A percentile compares a stretch with the other conserved stretches of the same genome.
Conservation (phyloP, 2,113 vertebrate species). For the Nesogale talazaci region DNA sequence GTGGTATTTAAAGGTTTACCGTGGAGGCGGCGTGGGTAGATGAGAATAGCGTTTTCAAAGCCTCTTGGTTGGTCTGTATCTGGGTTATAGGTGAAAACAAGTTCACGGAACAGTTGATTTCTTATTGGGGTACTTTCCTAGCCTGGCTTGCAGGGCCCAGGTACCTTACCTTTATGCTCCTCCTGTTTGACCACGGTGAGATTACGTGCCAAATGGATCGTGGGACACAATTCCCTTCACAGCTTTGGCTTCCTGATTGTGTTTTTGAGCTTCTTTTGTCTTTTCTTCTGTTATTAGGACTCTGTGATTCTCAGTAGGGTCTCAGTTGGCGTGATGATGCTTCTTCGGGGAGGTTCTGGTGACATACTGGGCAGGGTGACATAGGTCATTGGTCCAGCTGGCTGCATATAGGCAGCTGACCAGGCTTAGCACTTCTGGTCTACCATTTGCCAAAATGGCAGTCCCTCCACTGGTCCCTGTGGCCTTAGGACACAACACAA, state of each 20-base stretch:
- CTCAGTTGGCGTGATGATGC: background rate
- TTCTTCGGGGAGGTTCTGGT: background rate
- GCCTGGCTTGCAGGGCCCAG: background rate
- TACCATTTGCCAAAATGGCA: background rate
- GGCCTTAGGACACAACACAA: background rate
- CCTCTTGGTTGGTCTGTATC: constrained; percentile 31
- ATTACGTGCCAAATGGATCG: background rate
- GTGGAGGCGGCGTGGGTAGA: constrained; percentile 36
- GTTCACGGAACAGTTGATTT: constrained; percentile 29
- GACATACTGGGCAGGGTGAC: background rate
- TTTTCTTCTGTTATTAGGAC: background rate
- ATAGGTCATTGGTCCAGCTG: background rate
- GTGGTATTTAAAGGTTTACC: constrained; percentile 42
- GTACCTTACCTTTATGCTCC: background rate
- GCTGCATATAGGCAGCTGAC: background rate
- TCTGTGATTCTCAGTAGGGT: background rate
- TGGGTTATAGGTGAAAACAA: constrained; percentile 63
- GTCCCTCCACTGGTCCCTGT: background rate
- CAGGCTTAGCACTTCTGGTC: background rate
- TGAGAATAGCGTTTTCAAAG: background rate
- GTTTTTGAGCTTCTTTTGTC: background rate
- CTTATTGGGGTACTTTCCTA: background rate
- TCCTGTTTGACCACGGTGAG: background rate
- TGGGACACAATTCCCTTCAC: background rate
- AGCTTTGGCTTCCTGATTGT: background rate